These are phyloP conservation scores for Ciconia boyciana DNA, from an alignment of 2,113 vertebrate species.

Conservation along the genomic window DNA sequence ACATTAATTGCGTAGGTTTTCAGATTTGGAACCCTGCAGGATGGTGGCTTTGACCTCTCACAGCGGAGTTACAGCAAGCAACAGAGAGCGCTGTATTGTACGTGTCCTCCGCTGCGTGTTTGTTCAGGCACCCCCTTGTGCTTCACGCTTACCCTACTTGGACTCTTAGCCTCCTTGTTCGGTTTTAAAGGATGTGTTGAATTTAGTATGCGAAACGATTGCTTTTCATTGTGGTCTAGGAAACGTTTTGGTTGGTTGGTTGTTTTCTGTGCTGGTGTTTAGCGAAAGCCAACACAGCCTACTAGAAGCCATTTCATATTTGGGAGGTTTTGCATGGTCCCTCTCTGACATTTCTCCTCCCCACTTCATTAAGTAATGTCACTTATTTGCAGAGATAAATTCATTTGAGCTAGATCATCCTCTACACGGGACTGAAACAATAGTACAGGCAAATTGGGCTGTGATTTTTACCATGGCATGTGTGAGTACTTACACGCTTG, in stretches of 20 bases:
- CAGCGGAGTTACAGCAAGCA: background rate
- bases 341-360: background rate
- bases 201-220: background rate
- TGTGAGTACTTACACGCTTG: accelerated
- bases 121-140: background rate
- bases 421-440: background rate
- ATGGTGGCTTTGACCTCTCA: background rate
- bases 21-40: background rate
- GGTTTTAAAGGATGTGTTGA: background rate
- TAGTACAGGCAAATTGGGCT: background rate
- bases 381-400: background rate
- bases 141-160: background rate
- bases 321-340: background rate
- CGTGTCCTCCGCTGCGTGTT: background rate
- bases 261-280: background rate
- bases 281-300: background rate
- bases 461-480: background rate
- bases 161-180: background rate
- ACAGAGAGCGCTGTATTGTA: background rate
- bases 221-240: background rate
- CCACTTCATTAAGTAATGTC: background rate
- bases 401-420: background rate
- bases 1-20: accelerated
- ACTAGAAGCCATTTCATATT: background rate
- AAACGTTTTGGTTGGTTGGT: background rate